Evolutionary conservation across 2,888 invertebrate species (phyloP).

Genomic region (Volucella zonaria): DNA sequence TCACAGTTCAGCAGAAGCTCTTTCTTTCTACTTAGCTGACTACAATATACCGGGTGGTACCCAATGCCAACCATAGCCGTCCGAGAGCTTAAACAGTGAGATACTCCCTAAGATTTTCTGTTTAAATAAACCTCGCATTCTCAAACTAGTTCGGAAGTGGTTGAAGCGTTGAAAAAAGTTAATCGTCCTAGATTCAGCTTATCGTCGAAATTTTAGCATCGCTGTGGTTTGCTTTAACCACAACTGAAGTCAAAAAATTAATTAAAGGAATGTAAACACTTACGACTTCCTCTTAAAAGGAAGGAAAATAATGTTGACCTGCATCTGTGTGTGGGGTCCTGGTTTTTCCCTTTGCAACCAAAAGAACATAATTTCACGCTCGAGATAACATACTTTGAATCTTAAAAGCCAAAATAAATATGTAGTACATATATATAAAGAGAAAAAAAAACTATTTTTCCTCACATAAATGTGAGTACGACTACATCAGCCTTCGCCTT

Average conservation of each 20-base stretch:
- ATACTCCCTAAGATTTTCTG: too few relatives aligned
- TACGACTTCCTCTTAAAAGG: too few relatives aligned
- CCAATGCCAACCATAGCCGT: too few relatives aligned
- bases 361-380: constrained; percentile 38
- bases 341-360: neutral
- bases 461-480: too few relatives aligned
- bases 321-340: constrained; percentile 27
- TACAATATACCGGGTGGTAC: too few relatives aligned
- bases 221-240: constrained; percentile 7
- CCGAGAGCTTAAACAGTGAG: too few relatives aligned
- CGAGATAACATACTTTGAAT: neutral
- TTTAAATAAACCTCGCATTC: too few relatives aligned
- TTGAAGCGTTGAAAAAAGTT: too few relatives aligned
- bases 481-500: constrained; percentile 1
- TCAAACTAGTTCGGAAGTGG: too few relatives aligned
- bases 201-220: neutral
- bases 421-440: constrained; percentile 21
- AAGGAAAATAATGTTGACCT: neutral
- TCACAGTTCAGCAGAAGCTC: too few relatives aligned
- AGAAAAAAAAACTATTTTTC: too few relatives aligned
- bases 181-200: neutral
- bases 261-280: neutral
- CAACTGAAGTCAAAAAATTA: neutral
- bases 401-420: constrained; percentile 14
- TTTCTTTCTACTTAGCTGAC: too few relatives aligned